phyloP scores from a whole-genome alignment of 2,113 vertebrate genomes.

The Rhea americana region DNA sequence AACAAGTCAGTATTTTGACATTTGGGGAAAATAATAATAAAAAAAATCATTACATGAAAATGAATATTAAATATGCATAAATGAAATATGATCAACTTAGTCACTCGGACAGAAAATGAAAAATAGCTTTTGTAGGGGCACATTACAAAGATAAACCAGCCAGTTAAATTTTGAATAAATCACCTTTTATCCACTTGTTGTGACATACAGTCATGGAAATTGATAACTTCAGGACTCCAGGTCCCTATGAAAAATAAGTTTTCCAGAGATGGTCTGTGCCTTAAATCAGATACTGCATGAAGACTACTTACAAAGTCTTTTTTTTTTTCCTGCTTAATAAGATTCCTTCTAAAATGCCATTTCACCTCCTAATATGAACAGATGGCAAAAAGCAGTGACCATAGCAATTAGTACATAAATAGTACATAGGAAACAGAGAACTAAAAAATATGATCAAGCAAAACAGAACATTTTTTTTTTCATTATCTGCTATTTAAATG shows the following conservation, averaged over 20 bases:
- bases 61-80: slow-evolving; percentile 68
- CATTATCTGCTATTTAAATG: slow-evolving; percentile 49
- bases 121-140: slow-evolving; percentile 57
- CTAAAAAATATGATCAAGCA: background rate
- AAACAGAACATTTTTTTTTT: slow-evolving; percentile 23
- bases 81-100: slow-evolving; percentile 64
- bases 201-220: slow-evolving; percentile 1
- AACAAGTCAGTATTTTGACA: slow-evolving; percentile 65
- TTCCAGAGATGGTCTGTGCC: slow-evolving; percentile 13
- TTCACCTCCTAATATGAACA: slow-evolving; percentile 52
- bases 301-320: slow-evolving; percentile 24
- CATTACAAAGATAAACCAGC: slow-evolving; percentile 44
- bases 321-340: slow-evolving; percentile 46
- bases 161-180: slow-evolving; percentile 66
- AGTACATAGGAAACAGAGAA: slow-evolving; percentile 14
- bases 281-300: slow-evolving; percentile 41
- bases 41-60: slow-evolving; percentile 44
- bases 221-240: slow-evolving; percentile 42
- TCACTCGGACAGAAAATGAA: slow-evolving; percentile 57
- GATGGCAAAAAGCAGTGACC: slow-evolving; percentile 40
- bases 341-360: slow-evolving; percentile 19
- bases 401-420: background rate
- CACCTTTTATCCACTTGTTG: slow-evolving; percentile 54
- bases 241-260: slow-evolving; percentile 44
- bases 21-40: slow-evolving; percentile 58